Percentiles rank a stretch among this genome's conserved stretches.
Conservation (phyloP, 2,797 vertebrate genomes). For the Merluccius polli region DNA sequence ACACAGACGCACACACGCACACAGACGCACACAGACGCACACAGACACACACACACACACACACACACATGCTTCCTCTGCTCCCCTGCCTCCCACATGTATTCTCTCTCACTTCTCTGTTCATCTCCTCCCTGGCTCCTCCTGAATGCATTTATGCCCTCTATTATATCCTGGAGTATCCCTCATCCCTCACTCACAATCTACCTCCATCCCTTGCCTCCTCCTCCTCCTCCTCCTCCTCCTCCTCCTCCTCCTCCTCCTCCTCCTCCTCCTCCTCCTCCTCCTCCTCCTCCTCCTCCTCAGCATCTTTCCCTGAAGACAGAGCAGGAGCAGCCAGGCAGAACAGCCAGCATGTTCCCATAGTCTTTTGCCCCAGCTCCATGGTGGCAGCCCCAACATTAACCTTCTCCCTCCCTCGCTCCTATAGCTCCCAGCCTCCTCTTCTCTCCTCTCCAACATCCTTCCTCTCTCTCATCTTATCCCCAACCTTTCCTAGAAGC, state of each 20-base stretch:
- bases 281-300: conserved; percentile 48
- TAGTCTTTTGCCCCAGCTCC: conserved; percentile 44
- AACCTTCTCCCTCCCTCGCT: conserved; percentile 18
- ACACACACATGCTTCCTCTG: too few relatives aligned
- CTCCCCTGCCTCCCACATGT: too few relatives aligned
- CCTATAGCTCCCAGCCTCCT: neutral
- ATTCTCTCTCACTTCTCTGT: conserved; percentile 27
- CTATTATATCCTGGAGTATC: neutral
- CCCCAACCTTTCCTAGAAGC: too few relatives aligned
- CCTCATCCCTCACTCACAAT: neutral
- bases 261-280: neutral
- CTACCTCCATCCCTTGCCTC: neutral
- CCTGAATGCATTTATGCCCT: conserved; percentile 18
- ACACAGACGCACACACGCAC: too few relatives aligned
- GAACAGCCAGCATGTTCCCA: conserved; percentile 65
- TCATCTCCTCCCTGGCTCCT: conserved; percentile 14
- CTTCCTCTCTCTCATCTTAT: neutral
- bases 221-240: conserved; percentile 11
- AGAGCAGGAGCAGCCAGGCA: conserved; percentile 66
- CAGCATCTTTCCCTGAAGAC: conserved; percentile 69
- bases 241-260: conserved; percentile 22
- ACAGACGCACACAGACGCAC: too few relatives aligned
- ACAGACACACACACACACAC: too few relatives aligned
- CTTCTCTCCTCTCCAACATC: conserved; percentile 2
- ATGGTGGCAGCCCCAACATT: conserved; percentile 34